phyloP scores from a whole-genome alignment of 92 coral and sea anemone species.

The Ricordea florida region DNA sequence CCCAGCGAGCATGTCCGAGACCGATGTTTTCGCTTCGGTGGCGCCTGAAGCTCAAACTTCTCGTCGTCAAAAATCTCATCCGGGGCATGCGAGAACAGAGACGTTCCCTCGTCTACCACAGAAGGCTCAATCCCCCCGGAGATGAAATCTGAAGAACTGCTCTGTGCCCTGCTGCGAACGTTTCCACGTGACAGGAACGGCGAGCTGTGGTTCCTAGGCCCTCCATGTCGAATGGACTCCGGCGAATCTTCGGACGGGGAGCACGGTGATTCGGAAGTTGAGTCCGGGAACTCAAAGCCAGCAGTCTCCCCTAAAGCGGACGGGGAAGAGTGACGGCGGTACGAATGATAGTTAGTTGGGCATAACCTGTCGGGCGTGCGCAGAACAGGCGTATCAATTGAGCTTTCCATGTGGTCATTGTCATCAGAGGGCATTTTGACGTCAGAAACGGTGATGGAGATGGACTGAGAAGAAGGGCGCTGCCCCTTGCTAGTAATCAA shows the following conservation, averaged over 20 bases:
- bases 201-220: constrained; percentile 70
- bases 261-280: constrained; percentile 36
- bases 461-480: constrained; percentile 57
- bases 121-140: not conserved
- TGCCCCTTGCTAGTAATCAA: constrained; percentile 36
- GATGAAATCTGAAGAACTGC: constrained; percentile 70
- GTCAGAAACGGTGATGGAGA: constrained; percentile 78
- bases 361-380: constrained; percentile 79
- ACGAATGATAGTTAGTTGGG: constrained; percentile 77
- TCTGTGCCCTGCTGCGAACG: constrained; percentile 80
- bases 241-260: constrained; percentile 44
- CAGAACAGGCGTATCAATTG: not conserved
- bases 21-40: constrained; percentile 66
- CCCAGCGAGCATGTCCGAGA: constrained; percentile 62
- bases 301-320: constrained; percentile 95
- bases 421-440: constrained; percentile 75
- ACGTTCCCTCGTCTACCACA: constrained; percentile 15
- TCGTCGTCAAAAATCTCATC: constrained; percentile 40
- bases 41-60: constrained; percentile 74
- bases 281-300: constrained; percentile 83
- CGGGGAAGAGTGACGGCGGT: constrained; percentile 95
- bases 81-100: constrained; percentile 37
- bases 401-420: constrained; percentile 21
- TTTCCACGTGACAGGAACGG: constrained; percentile 83
- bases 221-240: constrained; percentile 7